Conservation (phyloP, 2,113 vertebrate genomes). For the Onychostoma macrolepis region DNA sequence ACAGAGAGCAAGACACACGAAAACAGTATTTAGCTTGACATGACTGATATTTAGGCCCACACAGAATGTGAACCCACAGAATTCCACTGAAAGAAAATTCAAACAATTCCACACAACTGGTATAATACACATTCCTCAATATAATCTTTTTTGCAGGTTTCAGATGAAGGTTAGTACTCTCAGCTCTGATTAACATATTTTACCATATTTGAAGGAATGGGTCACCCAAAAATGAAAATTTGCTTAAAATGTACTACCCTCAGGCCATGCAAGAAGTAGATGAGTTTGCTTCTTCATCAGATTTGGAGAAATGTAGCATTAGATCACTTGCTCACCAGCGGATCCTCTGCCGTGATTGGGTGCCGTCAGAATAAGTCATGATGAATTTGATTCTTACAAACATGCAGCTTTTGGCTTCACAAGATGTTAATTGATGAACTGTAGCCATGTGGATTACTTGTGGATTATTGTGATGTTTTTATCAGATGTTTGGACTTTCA, state of each 20-base stretch:
- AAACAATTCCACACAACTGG: neutral
- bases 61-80: conserved; percentile 7
- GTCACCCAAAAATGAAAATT: neutral
- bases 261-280: neutral
- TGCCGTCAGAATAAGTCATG: neutral
- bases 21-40: neutral
- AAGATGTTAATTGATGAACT: neutral
- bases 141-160: neutral
- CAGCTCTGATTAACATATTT: neutral
- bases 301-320: neutral
- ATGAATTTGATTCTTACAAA: neutral
- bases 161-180: neutral
- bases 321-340: neutral
- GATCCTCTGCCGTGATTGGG: neutral
- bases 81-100: neutral
- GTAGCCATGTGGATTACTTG: neutral
- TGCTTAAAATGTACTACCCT: neutral
- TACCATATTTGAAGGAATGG: neutral
- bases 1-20: conserved; percentile 14
- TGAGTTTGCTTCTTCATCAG: neutral
- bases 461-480: neutral
- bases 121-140: neutral
- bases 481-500: neutral
- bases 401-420: neutral
- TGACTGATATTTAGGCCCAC: conserved; percentile 11